Evolutionary conservation across 2,113 vertebrate species (phyloP).

Genomic region (Lamprologus speciosus): DNA sequence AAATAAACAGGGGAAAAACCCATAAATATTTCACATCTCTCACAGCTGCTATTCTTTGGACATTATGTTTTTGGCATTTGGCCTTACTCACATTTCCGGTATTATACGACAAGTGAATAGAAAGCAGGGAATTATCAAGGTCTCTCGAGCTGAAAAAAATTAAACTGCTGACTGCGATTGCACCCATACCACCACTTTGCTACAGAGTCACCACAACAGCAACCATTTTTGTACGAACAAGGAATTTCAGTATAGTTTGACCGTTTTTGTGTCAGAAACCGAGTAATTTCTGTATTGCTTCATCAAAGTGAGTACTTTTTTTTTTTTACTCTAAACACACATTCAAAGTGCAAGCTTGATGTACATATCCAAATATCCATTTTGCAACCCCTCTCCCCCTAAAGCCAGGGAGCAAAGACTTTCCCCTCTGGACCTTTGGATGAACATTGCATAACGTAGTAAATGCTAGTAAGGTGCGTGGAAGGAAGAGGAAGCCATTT

Average conservation of each 20-base stretch:
- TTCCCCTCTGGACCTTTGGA: background rate
- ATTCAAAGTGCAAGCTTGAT: constrained; percentile 14
- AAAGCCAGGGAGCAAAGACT: background rate
- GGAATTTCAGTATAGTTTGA: background rate
- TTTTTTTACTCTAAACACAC: background rate
- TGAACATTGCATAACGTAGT: background rate
- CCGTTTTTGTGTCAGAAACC: background rate
- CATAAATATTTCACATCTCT: background rate
- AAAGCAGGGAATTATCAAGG: background rate
- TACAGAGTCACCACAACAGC: background rate
- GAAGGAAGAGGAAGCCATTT: background rate
- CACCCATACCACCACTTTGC: background rate
- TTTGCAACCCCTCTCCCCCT: constrained; percentile 10
- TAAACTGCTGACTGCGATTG: background rate
- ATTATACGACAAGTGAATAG: background rate
- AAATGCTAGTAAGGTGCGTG: background rate
- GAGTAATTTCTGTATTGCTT: background rate
- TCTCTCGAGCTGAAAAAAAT: background rate
- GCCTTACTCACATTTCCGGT: background rate
- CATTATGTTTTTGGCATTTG: background rate
- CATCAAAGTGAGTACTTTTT: background rate
- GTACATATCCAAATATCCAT: background rate
- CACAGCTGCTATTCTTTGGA: background rate
- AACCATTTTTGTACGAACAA: background rate
- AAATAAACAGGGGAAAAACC: background rate